These are phyloP conservation scores for Camelus dromedarius DNA, from an alignment of 2,113 vertebrate species.

Conservation along the genomic window DNA sequence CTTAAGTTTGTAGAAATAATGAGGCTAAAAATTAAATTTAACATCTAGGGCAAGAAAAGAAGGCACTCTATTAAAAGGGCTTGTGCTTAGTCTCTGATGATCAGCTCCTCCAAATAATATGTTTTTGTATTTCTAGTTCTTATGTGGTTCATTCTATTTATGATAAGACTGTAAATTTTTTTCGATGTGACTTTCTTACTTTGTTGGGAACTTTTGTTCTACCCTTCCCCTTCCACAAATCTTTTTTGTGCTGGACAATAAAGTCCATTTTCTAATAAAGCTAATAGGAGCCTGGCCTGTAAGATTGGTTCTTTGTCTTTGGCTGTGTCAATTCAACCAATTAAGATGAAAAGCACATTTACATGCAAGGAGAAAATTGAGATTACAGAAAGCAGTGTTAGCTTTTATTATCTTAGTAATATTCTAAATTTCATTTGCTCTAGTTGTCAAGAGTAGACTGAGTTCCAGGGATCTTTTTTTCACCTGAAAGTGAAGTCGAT, in stretches of 20 bases:
- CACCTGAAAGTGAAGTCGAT: conserved; percentile 66
- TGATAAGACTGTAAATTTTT: conserved; percentile 40
- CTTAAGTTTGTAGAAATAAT: neutral
- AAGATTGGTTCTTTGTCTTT: conserved; percentile 69
- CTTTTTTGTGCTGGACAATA: conserved; percentile 62
- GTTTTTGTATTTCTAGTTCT: conserved; percentile 8
- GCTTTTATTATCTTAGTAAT: conserved; percentile 81
- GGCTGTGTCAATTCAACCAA: conserved; percentile 67
- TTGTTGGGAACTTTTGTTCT: conserved; percentile 33
- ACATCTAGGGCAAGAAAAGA: neutral
- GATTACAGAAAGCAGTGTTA: conserved; percentile 70
- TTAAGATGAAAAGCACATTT: conserved; percentile 79
- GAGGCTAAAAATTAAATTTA: neutral
- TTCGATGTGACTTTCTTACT: conserved; percentile 34
- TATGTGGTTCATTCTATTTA: neutral
- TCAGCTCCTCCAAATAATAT: conserved; percentile 22
- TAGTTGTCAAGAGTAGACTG: conserved; percentile 68
- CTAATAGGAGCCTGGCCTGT: conserved; percentile 46
- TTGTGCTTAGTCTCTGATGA: neutral
- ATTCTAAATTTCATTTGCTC: conserved; percentile 76
- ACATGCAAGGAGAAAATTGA: conserved; percentile 74
- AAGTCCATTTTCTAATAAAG: conserved; percentile 69
- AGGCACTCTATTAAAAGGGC: neutral
- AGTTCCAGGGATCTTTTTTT: conserved; percentile 60
- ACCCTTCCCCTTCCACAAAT: conserved; percentile 30